Conservation (phyloP, 2,888 invertebrate genomes). For the Heterodera filipjevi region DNA sequence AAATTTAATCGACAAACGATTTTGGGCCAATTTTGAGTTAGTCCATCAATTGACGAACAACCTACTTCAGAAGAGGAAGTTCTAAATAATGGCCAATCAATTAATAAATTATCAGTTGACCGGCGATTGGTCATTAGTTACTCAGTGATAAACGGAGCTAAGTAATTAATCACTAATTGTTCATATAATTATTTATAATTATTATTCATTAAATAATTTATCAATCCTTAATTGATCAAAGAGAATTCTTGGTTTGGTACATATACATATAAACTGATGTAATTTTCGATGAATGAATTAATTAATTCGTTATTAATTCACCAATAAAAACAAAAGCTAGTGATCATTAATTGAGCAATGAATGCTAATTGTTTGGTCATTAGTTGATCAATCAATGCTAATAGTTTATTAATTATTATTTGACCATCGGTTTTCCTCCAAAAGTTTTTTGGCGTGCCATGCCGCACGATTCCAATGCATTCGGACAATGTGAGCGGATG, state of each 20-base stretch:
- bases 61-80: constrained; percentile 28
- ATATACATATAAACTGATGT: too few species aligned
- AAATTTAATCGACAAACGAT: constrained; percentile 11
- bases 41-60: constrained; percentile 37
- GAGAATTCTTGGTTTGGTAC: too few species aligned
- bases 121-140: not conserved
- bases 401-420: constrained; percentile 64
- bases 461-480: constrained; percentile 59
- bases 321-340: too few species aligned
- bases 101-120: too few species aligned
- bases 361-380: not conserved
- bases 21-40: not conserved
- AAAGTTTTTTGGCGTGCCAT: constrained; percentile 67
- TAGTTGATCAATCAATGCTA: not conserved
- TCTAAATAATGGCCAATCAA: not conserved
- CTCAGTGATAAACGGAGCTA: too few species aligned
- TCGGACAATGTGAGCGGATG: not conserved
- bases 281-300: too few species aligned
- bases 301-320: too few species aligned
- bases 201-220: too few species aligned
- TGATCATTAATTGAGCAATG: too few species aligned
- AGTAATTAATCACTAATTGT: too few species aligned
- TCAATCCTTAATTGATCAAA: too few species aligned
- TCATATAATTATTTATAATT: too few species aligned
- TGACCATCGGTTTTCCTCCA: constrained; percentile 92